Percentiles rank a stretch among this genome's conserved stretches.
Evolutionary conservation across 2,888 invertebrate species (phyloP).

Genomic region (Rhogogaster chlorosoma): DNA sequence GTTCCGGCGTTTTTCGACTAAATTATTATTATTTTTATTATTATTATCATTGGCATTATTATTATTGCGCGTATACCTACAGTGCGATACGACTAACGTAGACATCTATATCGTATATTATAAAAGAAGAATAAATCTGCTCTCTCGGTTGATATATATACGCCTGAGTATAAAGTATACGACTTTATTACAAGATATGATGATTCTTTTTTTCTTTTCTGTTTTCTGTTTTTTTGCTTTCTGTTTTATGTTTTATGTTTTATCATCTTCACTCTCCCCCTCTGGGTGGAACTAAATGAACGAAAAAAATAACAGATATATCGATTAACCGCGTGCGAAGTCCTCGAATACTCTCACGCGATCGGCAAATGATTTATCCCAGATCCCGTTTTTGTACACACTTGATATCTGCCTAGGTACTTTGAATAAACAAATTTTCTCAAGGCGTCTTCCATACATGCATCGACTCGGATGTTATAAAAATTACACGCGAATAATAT

Average conservation of each 20-base stretch:
- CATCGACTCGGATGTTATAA: background rate
- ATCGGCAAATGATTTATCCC: slow-evolving; percentile 18
- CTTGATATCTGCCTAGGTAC: background rate
- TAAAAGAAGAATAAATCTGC: slow-evolving; percentile 37
- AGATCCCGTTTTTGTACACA: slow-evolving; percentile 5
- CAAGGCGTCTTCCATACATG: background rate
- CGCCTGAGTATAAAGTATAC: slow-evolving; percentile 10
- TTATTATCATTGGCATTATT: background rate
- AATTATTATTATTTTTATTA: slow-evolving; percentile 77
- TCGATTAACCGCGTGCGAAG: slow-evolving; percentile 36
- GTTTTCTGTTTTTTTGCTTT: background rate
- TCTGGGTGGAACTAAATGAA: background rate
- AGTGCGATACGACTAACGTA: background rate
- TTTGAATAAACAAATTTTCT: background rate
- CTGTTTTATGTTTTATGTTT: background rate
- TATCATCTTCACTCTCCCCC: background rate
- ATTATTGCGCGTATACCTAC: background rate
- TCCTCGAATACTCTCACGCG: slow-evolving; percentile 23
- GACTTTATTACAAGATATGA: slow-evolving; percentile 41
- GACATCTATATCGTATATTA: slow-evolving; percentile 13
- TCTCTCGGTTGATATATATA: background rate
- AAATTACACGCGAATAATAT: slow-evolving; percentile 16
- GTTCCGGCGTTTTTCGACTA: slow-evolving; percentile 74
- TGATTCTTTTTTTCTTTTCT: background rate
- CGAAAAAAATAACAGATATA: slow-evolving; percentile 1